Base-by-base conservation (phyloP, 2,113 vertebrate genomes). In the Peucedramus taeniatus region DNA sequence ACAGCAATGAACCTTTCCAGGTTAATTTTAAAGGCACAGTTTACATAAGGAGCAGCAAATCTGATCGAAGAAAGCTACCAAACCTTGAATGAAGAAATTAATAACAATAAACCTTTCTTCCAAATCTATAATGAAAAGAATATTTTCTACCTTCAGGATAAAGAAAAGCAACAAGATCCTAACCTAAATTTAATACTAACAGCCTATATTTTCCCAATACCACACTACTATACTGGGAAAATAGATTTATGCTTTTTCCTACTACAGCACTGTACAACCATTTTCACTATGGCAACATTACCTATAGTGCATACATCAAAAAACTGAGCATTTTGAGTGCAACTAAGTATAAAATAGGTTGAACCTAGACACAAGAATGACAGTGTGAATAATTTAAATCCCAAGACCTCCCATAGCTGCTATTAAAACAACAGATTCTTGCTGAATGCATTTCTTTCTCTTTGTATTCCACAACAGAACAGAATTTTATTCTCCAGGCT, bases 371-470 rank as follows among this genome's bases (percentile, higher is more conserved):
- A 16, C 5, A 14, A 69, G 45, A 53, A 70, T 45, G 68, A 87
- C 75, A 78, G 28, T 40, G 60, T 90, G 92, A 95, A 95, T 91
- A 94, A 90, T 96, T 95, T 95, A 93, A 93, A 83, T 59, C 60
- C n/a, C 44, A 64, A 83, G 68, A 94, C 60, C 42, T 88, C 60
- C 56, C 56, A 75, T 31, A 83, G 64, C 37, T 94, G 76, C 59
- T 70, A 59, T 64, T 90, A 93, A 94, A 94, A 93, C 63, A 82
- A 10, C 15, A 92, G 49, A 80, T 49, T 86, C 66, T 68, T 91
- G 35, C 47, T 88, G 54, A 94, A 83, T 35, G 23, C 39, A 49
- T 75, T 91, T 85, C 35, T 84, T 76, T 65, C 54, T 77, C 50
- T 85, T 68, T 85, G n/a, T 76, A 47, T 72, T 83, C 66, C 24